Percentiles rank a stretch among this genome's conserved stretches.
Evolutionary conservation across 2,888 invertebrate genomes (phyloP).

Genomic region (Athrips mouffetella): DNA sequence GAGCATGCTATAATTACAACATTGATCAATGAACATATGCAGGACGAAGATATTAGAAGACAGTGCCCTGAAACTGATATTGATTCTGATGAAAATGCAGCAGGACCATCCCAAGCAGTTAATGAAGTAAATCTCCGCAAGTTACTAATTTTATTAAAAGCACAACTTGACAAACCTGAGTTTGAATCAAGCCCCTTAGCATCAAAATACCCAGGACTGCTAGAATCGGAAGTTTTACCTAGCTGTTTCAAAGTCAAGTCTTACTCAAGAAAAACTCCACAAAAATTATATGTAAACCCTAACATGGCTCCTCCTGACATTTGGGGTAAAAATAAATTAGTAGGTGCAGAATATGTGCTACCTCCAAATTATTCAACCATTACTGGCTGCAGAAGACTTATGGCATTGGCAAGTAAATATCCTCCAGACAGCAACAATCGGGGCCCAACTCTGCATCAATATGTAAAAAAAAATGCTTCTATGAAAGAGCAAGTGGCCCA

Average conservation of each 20-base stretch:
- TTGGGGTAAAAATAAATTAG: constrained; percentile 43
- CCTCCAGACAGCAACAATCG: neutral
- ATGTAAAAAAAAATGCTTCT: constrained; percentile 3
- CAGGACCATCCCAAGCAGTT: neutral
- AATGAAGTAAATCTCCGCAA: constrained; percentile 1
- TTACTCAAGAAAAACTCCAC: constrained; percentile 50
- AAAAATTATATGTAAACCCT: no score
- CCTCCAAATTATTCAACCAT: constrained; percentile 58
- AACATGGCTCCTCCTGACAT: constrained; percentile 40
- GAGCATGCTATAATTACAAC: constrained; percentile 29
- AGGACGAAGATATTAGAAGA: constrained; percentile 30
- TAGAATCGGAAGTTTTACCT: constrained; percentile 25
- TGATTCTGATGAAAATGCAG: neutral
- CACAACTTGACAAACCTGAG: constrained; percentile 37
- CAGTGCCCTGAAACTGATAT: neutral
- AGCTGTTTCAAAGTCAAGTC: constrained; percentile 49
- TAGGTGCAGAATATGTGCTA: constrained; percentile 38
- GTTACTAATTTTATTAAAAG: constrained; percentile 45
- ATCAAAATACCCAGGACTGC: constrained; percentile 37
- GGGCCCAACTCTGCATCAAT: neutral
- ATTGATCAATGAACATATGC: constrained; percentile 41
- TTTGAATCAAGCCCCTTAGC: constrained; percentile 36
- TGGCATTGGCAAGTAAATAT: constrained; percentile 18
- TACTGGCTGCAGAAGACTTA: constrained; percentile 51
- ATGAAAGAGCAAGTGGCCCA: constrained; percentile 9